Percentiles rank a stretch among this genome's conserved stretches.
These are phyloP conservation scores for Osmerus eperlanus DNA, from an alignment of 2,113 vertebrate genomes.

Conservation along the genomic window DNA sequence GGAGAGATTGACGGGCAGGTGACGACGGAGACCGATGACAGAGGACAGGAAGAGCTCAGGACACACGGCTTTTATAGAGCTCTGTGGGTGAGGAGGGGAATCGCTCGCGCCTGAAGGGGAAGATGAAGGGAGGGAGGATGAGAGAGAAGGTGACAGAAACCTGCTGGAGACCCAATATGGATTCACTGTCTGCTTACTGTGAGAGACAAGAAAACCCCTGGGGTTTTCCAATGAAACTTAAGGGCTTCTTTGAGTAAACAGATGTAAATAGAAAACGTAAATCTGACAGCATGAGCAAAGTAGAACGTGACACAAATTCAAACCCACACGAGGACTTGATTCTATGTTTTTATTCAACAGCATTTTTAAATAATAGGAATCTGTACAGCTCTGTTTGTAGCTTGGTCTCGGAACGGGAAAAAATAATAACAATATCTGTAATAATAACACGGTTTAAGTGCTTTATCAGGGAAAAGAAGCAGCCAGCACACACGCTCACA, in stretches of 20 bases:
- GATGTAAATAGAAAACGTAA: neutral
- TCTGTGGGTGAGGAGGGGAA: too few species aligned
- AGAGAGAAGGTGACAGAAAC: neutral
- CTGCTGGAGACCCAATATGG: neutral
- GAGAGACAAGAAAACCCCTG: too few species aligned
- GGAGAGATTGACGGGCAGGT: too few species aligned
- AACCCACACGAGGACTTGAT: constrained; percentile 16
- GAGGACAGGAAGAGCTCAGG: too few species aligned
- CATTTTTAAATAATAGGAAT: constrained; percentile 70
- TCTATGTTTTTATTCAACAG: constrained; percentile 68
- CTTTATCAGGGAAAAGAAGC: constrained; percentile 51
- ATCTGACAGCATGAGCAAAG: neutral
- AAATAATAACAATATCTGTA: constrained; percentile 58
- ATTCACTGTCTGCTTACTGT: too few species aligned
- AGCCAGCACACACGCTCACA: constrained; percentile 45
- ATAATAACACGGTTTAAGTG: constrained; percentile 65
- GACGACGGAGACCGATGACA: too few species aligned
- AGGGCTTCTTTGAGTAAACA: neutral
- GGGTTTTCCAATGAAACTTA: too few species aligned
- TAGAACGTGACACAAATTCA: neutral
- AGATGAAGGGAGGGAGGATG: neutral
- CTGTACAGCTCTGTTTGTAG: constrained; percentile 58
- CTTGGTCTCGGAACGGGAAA: constrained; percentile 57
- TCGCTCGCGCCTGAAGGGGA: too few species aligned
- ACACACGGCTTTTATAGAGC: too few species aligned